Evolutionary conservation across 2,888 invertebrate species (phyloP).

Genomic region (Acanthosepion lycidas): DNA sequence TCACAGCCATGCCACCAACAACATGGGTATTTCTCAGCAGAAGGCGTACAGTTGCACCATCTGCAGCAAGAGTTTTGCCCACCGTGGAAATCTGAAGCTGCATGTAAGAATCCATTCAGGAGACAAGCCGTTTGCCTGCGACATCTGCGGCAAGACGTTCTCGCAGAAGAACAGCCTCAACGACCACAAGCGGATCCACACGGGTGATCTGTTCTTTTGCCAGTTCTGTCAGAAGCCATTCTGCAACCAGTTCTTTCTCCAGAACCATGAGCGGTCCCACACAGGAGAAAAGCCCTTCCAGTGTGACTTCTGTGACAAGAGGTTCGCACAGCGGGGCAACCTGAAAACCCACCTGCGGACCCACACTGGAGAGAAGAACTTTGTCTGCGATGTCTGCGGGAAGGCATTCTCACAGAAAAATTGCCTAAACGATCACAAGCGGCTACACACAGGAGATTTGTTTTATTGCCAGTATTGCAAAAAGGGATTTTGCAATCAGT

Average conservation of each 20-base stretch:
- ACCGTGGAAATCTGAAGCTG: conserved; percentile 35
- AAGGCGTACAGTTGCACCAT: conserved; percentile 43
- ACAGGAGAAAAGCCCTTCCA: conserved; percentile 44
- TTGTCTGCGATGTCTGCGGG: conserved; percentile 37
- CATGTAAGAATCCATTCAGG: conserved; percentile 37
- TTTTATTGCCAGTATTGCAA: conserved; percentile 40
- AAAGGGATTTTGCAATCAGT: conserved; percentile 41
- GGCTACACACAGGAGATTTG: conserved; percentile 33
- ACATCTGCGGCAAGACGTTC: conserved; percentile 40
- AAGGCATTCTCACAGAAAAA: conserved; percentile 41
- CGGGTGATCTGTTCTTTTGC: conserved; percentile 40
- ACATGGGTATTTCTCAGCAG: not conserved
- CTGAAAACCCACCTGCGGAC: conserved; percentile 37
- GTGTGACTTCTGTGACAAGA: conserved; percentile 39
- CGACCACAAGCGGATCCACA: conserved; percentile 39
- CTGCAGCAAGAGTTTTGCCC: conserved; percentile 35
- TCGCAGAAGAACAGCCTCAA: conserved; percentile 42
- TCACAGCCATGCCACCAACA: conserved; percentile 37
- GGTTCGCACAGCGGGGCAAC: conserved; percentile 33
- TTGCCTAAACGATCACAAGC: conserved; percentile 40
- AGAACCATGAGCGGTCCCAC: conserved; percentile 23
- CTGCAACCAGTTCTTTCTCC: conserved; percentile 41
- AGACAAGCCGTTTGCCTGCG: conserved; percentile 39
- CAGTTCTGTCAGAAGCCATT: conserved; percentile 41
- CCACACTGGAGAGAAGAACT: conserved; percentile 35